phyloP scores from a whole-genome alignment of 2,888 invertebrate genomes.

The Electrophaes corylata region DNA sequence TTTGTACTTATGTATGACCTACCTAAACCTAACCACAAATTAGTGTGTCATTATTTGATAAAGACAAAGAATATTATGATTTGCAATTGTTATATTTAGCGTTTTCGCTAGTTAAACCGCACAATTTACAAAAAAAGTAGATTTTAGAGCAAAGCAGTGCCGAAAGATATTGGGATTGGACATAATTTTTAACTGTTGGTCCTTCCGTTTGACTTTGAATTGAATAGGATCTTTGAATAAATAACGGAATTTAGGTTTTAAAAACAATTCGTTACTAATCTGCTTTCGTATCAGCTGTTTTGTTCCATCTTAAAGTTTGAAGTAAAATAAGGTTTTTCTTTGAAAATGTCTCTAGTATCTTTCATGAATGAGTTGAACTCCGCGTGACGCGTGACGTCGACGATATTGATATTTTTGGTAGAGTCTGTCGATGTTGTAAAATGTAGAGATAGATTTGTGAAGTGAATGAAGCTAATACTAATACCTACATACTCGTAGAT shows the following conservation, averaged over 20 bases:
- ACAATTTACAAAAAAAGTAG: neutral
- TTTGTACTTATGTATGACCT: constrained; percentile 45
- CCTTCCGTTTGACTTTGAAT: constrained; percentile 75
- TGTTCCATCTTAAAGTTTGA: neutral
- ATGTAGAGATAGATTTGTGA: too few relatives aligned
- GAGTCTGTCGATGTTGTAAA: too few relatives aligned
- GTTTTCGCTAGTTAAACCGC: too few relatives aligned
- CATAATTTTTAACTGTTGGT: constrained; percentile 22
- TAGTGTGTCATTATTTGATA: constrained; percentile 5
- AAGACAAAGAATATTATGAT: neutral
- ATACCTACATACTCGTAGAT: too few relatives aligned
- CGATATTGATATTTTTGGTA: too few relatives aligned
- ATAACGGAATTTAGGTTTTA: constrained; percentile 76
- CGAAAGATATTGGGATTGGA: neutral
- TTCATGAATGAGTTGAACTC: too few relatives aligned
- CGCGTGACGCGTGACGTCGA: too few relatives aligned
- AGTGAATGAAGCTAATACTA: too few relatives aligned
- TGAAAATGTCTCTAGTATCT: too few relatives aligned
- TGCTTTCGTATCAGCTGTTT: neutral
- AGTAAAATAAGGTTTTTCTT: too few relatives aligned
- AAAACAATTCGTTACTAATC: constrained; percentile 51
- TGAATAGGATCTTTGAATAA: constrained; percentile 80
- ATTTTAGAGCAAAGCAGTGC: constrained; percentile 4
- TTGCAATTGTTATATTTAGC: too few relatives aligned
- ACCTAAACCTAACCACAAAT: constrained; percentile 61